Conservation (phyloP, 2,113 vertebrate species). For the Miniopterus natalensis region DNA sequence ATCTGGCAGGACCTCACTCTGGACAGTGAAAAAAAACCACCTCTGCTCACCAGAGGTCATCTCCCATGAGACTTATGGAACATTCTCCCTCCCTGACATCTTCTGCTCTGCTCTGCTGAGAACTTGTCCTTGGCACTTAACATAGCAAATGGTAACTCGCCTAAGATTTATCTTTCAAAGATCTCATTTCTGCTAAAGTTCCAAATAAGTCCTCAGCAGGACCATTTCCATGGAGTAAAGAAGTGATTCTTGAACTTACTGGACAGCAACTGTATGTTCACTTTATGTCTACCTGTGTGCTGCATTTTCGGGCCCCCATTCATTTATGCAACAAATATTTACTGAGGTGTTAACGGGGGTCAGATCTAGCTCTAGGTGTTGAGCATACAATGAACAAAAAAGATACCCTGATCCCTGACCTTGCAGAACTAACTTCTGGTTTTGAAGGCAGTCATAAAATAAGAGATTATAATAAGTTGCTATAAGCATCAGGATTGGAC, state of each 20-base stretch:
- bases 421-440: background rate
- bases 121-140: background rate
- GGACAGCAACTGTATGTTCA: background rate
- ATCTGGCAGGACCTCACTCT: background rate
- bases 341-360: background rate
- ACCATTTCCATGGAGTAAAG: background rate
- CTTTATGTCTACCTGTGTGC: background rate
- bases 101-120: background rate
- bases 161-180: background rate
- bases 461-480: background rate
- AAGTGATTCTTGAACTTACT: background rate
- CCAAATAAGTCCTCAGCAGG: background rate
- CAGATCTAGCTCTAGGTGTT: background rate
- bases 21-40: background rate
- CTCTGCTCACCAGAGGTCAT: background rate
- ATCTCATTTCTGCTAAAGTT: slow-evolving; percentile 7
- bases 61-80: background rate
- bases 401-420: background rate
- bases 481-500: background rate
- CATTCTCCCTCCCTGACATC: background rate
- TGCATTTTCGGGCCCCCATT: background rate
- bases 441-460: background rate
- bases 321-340: background rate
- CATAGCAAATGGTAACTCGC: background rate
- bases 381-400: background rate